These are phyloP conservation scores for Pegoplata infirma DNA, from an alignment of 2,888 invertebrate species.

Conservation along the genomic window DNA sequence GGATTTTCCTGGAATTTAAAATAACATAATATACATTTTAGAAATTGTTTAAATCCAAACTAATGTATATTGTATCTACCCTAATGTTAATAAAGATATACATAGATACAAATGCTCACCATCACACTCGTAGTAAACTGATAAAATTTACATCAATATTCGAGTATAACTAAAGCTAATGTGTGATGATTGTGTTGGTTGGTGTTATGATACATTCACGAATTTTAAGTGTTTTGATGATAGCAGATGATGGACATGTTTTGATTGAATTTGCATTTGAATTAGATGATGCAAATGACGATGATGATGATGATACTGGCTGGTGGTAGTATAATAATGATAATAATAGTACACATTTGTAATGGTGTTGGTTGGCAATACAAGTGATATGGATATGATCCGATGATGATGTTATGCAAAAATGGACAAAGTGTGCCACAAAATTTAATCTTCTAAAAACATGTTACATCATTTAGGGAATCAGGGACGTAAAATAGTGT, in stretches of 20 bases:
- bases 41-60: too few relatives aligned
- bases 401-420: slow-evolving; percentile 42
- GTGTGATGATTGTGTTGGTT: slow-evolving; percentile 58
- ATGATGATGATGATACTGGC: background rate
- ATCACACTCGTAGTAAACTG: slow-evolving; percentile 11
- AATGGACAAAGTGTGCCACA: slow-evolving; percentile 59
- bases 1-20: too few relatives aligned
- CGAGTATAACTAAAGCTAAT: slow-evolving; percentile 51
- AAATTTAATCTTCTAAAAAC: slow-evolving; percentile 57
- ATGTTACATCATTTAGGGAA: slow-evolving; percentile 58
- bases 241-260: slow-evolving; percentile 56
- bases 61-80: too few relatives aligned
- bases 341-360: background rate
- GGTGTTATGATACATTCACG: slow-evolving; percentile 42
- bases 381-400: slow-evolving; percentile 49
- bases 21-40: too few relatives aligned
- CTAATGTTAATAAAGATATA: too few relatives aligned
- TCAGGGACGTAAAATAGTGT: slow-evolving; percentile 34
- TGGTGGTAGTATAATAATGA: slow-evolving; percentile 11
- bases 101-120: background rate
- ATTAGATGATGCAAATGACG: slow-evolving; percentile 57
- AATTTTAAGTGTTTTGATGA: slow-evolving; percentile 42
- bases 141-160: slow-evolving; percentile 58
- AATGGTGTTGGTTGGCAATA: background rate
- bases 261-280: slow-evolving; percentile 64